Conservation (phyloP, 2,797 vertebrate species). For the Nasua narica region DNA sequence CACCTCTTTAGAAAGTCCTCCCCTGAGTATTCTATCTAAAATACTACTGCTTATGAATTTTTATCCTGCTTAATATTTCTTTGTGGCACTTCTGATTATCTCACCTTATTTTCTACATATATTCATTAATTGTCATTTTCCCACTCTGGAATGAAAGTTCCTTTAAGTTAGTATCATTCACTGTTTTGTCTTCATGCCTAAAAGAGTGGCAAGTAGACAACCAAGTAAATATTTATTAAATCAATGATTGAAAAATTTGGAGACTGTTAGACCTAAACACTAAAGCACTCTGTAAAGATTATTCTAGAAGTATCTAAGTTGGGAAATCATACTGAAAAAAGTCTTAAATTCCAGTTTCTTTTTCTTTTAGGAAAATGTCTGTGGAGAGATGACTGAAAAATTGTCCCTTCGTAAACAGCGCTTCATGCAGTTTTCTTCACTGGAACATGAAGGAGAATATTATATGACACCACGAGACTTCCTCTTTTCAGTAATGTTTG, state of each 20-base stretch:
- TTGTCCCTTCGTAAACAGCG: slow-evolving; percentile 88
- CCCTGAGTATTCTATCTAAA: not conserved
- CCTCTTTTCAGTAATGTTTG: slow-evolving; percentile 94
- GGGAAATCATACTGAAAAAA: not conserved
- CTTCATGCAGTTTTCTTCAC: slow-evolving; percentile 93
- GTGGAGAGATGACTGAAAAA: slow-evolving; percentile 71
- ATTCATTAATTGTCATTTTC: not conserved
- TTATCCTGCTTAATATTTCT: not conserved
- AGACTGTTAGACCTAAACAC: not conserved
- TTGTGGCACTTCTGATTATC: not conserved
- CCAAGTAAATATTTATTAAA: not conserved
- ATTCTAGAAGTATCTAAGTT: not conserved
- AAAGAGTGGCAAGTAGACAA: not conserved
- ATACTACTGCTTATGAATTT: not conserved
- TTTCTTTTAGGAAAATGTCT: slow-evolving; percentile 80
- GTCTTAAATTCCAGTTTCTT: not conserved
- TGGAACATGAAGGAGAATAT: slow-evolving; percentile 89
- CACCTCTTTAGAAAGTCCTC: not conserved
- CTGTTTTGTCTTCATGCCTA: not conserved
- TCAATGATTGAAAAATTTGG: not conserved
- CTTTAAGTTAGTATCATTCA: not conserved
- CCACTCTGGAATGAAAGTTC: not conserved
- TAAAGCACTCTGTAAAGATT: not conserved
- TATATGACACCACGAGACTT: slow-evolving; percentile 99
- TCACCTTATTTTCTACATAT: not conserved